Percentiles rank a stretch among this genome's conserved stretches.
phyloP scores from a whole-genome alignment of 2,113 vertebrate species.

The Gadus macrocephalus region DNA sequence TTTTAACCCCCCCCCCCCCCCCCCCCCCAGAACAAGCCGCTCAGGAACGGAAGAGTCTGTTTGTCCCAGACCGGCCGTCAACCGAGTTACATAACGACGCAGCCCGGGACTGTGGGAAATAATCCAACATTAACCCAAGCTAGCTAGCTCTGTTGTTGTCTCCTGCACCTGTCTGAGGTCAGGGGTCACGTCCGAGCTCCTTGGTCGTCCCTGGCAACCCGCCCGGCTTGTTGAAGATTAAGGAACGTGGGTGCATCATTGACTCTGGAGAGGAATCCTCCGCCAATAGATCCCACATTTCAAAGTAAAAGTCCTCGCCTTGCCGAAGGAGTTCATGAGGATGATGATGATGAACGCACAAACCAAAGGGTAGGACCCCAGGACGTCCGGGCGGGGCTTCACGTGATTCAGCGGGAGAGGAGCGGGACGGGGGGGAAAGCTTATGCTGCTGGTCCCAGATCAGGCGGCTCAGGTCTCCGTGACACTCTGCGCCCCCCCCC shows the following conservation, averaged over 20 bases:
- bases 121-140: conserved; percentile 45
- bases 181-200: conserved; percentile 1
- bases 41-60: background rate
- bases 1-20: background rate
- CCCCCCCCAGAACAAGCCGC: background rate
- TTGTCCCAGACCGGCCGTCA: background rate
- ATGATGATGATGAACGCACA: conserved; percentile 40
- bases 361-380: no score
- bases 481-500: no score
- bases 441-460: no score
- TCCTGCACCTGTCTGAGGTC: conserved; percentile 13
- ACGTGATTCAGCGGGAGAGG: no score
- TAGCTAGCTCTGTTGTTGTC: conserved; percentile 20
- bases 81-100: background rate
- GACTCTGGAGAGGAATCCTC: conserved; percentile 1
- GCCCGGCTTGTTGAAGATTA: conserved; percentile 25
- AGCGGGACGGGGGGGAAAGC: no score
- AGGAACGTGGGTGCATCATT: conserved; percentile 63
- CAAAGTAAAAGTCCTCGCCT: background rate
- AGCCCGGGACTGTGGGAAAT: conserved; percentile 36
- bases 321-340: background rate
- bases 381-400: no score
- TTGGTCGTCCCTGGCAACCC: conserved; percentile 23
- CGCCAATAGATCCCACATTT: no score
- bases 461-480: no score